Base-by-base conservation (phyloP, 2,113 vertebrate genomes). In the Clarias macrocephalus region DNA sequence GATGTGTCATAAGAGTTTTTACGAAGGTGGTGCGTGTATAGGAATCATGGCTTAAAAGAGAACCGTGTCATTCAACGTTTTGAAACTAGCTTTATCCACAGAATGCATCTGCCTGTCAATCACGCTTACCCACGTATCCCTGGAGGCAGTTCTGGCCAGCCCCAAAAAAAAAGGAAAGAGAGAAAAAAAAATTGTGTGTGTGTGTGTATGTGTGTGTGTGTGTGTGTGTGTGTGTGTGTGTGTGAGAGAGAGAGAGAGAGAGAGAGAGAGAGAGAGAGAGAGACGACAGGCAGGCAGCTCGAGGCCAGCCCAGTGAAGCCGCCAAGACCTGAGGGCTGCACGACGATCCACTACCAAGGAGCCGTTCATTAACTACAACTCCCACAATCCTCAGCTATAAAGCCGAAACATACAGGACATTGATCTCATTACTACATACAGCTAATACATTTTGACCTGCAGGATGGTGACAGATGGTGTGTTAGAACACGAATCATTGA, bases 21-120 rank as follows among this genome's bases (percentile, higher is more conserved):
- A 62, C 48, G 52, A 57, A 33, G 28, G 48, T 60, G 72, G 77
- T 48, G 33, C 33, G 19, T 62, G 33, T 81, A 19, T 70, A 48
- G 54, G 23, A 48, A 52, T 25, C 65, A 70, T 83, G 80, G 42
- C 15, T 21, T 52, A 70, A 84, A 77, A 86, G 76, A 76, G 62
- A 86, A 19, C 60, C 37, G 30, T 84, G 85, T 90, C 89, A 88
- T 88, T 88, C 7, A 84, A 90, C 81, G 75, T 88, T 90, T 86
- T 86, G 48, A 86, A 88, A 88, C 87, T 70, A 82, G 85, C 57
- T 82, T 87, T 85, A 87, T 88, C 82, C 89, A 77, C 82, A 80
- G 75, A 80, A 85, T 84, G 68, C 89, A 86, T 90, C 89, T 89
- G 85, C 57, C 86, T 91, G 88, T 88, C 90, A 91, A 88, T 91